These are phyloP conservation scores for Megaustenia siamemsis DNA, from an alignment of 2,888 invertebrate genomes.

Conservation along the genomic window DNA sequence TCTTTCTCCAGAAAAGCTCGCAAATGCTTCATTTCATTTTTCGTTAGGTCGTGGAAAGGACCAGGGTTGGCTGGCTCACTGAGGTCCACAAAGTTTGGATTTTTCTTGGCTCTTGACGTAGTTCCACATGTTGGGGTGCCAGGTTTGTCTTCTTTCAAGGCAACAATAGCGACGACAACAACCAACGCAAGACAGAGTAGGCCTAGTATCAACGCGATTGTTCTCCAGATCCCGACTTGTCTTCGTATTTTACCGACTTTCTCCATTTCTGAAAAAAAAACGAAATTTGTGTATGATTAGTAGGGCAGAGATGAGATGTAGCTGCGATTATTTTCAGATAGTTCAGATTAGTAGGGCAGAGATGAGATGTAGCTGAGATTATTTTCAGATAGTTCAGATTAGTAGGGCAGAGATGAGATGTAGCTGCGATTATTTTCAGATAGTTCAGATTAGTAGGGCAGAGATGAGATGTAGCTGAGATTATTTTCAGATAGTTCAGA, in stretches of 20 bases:
- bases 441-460: too few species aligned
- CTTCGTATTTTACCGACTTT: constrained; percentile 53
- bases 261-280: constrained; percentile 34
- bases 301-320: too few species aligned
- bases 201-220: constrained; percentile 56
- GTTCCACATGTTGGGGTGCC: background rate
- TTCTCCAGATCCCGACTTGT: constrained; percentile 58
- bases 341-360: too few species aligned
- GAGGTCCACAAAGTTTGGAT: constrained; percentile 54
- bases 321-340: too few species aligned
- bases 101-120: background rate
- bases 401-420: too few species aligned
- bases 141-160: background rate
- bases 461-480: too few species aligned
- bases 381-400: too few species aligned
- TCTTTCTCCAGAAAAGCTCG: constrained; percentile 56
- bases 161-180: constrained; percentile 56
- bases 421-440: too few species aligned
- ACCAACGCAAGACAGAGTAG: constrained; percentile 58
- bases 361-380: too few species aligned
- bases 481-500: too few species aligned
- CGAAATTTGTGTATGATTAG: too few species aligned
- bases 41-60: constrained; percentile 64
- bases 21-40: constrained; percentile 58
- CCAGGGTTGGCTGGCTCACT: constrained; percentile 60